phyloP scores from a whole-genome alignment of 1,140 invertebrate species.

The Lordiphosa mommai region DNA sequence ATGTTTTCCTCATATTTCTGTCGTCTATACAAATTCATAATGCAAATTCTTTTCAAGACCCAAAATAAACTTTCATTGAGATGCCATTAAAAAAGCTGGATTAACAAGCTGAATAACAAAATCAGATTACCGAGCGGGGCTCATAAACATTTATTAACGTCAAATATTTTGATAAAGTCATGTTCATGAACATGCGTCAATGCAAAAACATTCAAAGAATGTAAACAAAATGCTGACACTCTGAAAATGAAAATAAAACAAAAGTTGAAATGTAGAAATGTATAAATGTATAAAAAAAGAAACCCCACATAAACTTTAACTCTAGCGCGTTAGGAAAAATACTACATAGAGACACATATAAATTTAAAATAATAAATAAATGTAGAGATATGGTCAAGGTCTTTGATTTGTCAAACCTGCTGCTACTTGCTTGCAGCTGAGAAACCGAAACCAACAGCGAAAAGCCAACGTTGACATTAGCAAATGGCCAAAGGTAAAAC shows the following conservation, averaged over 20 bases:
- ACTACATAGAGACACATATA: slow-evolving; percentile 11
- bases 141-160: background rate
- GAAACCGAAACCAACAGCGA: slow-evolving; percentile 45
- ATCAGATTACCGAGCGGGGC: background rate
- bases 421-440: slow-evolving; percentile 32
- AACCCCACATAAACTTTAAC: too few species aligned
- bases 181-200: slow-evolving; percentile 37
- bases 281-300: too few species aligned
- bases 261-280: too few species aligned
- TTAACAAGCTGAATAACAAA: background rate
- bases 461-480: slow-evolving; percentile 58
- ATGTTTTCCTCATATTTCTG: too few species aligned
- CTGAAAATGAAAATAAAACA: slow-evolving; percentile 3
- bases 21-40: too few species aligned
- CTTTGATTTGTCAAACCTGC: slow-evolving; percentile 53
- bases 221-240: slow-evolving; percentile 13
- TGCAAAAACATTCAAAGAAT: slow-evolving; percentile 21
- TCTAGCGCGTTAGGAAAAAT: slow-evolving; percentile 26
- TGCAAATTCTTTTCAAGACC: too few species aligned
- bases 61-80: slow-evolving; percentile 6
- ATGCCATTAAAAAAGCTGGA: too few species aligned
- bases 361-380: slow-evolving; percentile 23
- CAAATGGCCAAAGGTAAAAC: slow-evolving; percentile 38
- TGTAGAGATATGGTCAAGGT: slow-evolving; percentile 62
- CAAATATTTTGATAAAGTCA: slow-evolving; percentile 21